Conservation (phyloP, 2,888 invertebrate genomes). For the Drosophila conformis region DNA sequence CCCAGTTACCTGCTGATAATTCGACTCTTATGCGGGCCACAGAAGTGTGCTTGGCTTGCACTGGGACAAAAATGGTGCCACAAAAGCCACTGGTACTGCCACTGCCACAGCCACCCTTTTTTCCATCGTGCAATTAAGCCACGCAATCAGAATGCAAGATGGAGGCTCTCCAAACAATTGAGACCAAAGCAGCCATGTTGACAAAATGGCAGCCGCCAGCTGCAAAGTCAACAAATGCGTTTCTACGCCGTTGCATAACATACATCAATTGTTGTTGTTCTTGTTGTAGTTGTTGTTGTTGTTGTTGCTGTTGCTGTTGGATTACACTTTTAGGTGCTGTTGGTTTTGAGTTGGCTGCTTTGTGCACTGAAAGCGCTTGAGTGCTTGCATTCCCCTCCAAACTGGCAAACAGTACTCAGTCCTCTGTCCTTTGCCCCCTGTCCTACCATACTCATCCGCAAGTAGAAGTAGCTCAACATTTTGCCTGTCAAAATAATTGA, state of each 20-base stretch:
- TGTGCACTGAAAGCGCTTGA: conserved; percentile 37
- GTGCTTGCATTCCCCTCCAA: conserved; percentile 24
- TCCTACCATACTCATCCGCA: background rate
- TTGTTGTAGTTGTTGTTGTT: conserved; percentile 19
- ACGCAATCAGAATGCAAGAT: conserved; percentile 76
- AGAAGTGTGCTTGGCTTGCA: conserved; percentile 62
- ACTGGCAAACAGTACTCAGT: conserved; percentile 7
- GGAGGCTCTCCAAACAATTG: conserved; percentile 72
- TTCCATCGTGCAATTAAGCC: conserved; percentile 70
- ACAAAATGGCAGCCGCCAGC: conserved; percentile 73
- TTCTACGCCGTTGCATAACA: conserved; percentile 44
- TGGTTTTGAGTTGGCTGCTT: conserved; percentile 32
- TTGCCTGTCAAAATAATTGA: conserved; percentile 3
- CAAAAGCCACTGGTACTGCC: conserved; percentile 26
- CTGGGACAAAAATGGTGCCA: conserved; percentile 48
- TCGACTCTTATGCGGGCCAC: conserved; percentile 52
- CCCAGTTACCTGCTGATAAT: conserved; percentile 22
- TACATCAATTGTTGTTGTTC: conserved; percentile 23
- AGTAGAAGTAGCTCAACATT: conserved; percentile 2
- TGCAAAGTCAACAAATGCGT: conserved; percentile 69
- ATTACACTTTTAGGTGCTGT: conserved; percentile 49
- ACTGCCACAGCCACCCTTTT: conserved; percentile 6
- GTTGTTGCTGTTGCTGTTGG: conserved; percentile 32
- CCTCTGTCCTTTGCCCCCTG: background rate
- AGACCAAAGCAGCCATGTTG: conserved; percentile 48